A percentile compares a stretch with the other conserved stretches of the same genome.
phyloP scores from a whole-genome alignment of 1,140 invertebrate species.

The Pseudomyrmex pallidus region DNA sequence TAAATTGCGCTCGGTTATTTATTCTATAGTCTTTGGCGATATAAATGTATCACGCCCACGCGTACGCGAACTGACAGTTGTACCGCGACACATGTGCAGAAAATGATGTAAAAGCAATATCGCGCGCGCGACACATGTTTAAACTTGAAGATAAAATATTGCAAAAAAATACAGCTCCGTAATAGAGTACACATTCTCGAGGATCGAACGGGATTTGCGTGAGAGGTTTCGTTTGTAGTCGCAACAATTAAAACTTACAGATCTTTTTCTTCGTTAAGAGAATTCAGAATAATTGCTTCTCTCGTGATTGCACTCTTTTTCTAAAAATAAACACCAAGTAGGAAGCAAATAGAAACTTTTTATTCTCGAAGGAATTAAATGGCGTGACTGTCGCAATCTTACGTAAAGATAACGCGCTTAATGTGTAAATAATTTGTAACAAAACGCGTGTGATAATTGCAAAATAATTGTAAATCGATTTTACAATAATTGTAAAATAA shows the following conservation, averaged over 20 bases:
- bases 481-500: no score
- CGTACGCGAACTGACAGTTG: conserved; percentile 29
- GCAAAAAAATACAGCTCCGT: background rate
- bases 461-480: no score
- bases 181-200: background rate
- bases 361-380: no score
- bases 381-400: no score
- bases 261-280: no score
- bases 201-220: background rate
- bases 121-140: background rate
- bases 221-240: background rate
- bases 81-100: conserved; percentile 1
- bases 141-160: conserved; percentile 41
- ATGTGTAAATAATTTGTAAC: no score
- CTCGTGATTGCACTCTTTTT: no score
- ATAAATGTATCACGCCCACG: background rate
- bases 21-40: background rate
- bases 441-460: no score
- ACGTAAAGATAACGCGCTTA: no score
- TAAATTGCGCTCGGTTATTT: conserved; percentile 8
- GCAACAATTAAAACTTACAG: background rate
- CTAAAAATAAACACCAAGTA: no score
- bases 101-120: conserved; percentile 46
- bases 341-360: no score
- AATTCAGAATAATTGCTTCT: no score